Percentiles rank a stretch among this genome's conserved stretches.
phyloP scores from a whole-genome alignment of 2,797 vertebrate genomes.

The Thaleichthys pacificus region DNA sequence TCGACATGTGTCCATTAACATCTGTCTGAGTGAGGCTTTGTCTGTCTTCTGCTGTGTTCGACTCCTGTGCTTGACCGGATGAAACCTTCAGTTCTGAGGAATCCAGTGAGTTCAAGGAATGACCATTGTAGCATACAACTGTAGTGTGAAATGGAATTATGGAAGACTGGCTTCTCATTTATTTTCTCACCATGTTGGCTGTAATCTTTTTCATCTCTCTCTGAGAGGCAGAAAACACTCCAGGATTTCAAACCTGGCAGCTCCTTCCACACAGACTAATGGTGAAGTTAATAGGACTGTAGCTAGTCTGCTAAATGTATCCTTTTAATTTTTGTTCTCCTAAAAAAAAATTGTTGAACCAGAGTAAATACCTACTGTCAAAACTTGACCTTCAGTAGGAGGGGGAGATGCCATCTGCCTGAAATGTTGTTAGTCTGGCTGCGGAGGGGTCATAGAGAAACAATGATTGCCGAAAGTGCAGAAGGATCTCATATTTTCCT shows the following conservation, averaged over 20 bases:
- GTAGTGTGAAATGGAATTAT: neutral
- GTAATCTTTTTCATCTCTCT: too few species aligned
- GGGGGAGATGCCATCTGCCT: neutral
- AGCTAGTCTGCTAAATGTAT: too few species aligned
- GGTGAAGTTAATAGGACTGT: too few species aligned
- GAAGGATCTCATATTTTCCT: neutral
- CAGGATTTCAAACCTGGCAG: too few species aligned
- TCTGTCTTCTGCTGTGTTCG: neutral
- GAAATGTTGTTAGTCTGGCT: neutral
- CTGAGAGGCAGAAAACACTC: too few species aligned
- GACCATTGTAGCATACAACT: neutral
- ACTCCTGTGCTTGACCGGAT: neutral
- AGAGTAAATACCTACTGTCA: neutral
- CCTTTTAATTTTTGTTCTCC: neutral
- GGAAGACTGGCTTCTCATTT: slow-evolving; percentile 4
- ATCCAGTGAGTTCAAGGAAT: neutral
- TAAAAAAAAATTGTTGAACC: neutral
- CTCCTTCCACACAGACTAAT: too few species aligned
- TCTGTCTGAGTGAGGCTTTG: neutral
- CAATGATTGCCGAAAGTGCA: neutral
- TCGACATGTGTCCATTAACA: neutral
- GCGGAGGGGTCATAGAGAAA: neutral
- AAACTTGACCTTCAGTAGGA: neutral
- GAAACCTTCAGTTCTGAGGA: neutral
- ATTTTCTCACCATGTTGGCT: neutral